Evolutionary conservation across 1,140 invertebrate species (phyloP).

Genomic region (Sminthurinus signatus): DNA sequence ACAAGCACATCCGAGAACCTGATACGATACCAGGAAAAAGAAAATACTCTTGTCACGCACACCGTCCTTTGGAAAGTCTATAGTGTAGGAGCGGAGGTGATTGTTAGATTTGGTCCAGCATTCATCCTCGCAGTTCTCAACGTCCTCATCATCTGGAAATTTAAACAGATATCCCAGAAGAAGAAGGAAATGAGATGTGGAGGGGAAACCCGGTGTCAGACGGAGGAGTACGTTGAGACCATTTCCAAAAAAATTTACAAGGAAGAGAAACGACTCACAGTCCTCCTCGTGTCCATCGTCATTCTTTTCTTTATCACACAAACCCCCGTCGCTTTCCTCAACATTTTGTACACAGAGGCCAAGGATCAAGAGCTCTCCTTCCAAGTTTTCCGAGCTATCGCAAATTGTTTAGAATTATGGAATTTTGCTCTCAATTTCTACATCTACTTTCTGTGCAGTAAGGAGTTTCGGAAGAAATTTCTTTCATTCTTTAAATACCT

Average conservation of each 20-base stretch:
- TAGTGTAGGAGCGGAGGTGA: constrained; percentile 42
- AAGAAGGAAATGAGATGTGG: constrained; percentile 34
- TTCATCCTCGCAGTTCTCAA: constrained; percentile 45
- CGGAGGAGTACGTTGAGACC: neutral
- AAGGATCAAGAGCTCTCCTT: constrained; percentile 43
- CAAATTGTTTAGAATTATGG: constrained; percentile 46
- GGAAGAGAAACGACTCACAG: constrained; percentile 47
- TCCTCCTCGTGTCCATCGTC: constrained; percentile 47
- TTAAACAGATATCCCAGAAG: constrained; percentile 43
- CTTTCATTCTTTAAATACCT: constrained; percentile 35
- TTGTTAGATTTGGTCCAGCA: constrained; percentile 45
- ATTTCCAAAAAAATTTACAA: constrained; percentile 45
- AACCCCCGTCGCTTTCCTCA: constrained; percentile 47
- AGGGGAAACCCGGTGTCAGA: neutral
- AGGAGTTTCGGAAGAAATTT: constrained; percentile 46
- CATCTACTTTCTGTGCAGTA: constrained; percentile 47
- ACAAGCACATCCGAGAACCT: constrained; percentile 2
- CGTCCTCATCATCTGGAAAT: constrained; percentile 45
- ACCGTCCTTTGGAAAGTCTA: constrained; percentile 42
- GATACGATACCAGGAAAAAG: constrained; percentile 40
- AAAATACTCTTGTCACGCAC: constrained; percentile 41
- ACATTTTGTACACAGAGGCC: constrained; percentile 43
- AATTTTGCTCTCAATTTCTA: constrained; percentile 49
- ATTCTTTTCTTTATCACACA: constrained; percentile 48
- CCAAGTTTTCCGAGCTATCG: constrained; percentile 46